phyloP scores from a whole-genome alignment of 2,113 vertebrate genomes.

The Ptilorrhoa leucosticta region DNA sequence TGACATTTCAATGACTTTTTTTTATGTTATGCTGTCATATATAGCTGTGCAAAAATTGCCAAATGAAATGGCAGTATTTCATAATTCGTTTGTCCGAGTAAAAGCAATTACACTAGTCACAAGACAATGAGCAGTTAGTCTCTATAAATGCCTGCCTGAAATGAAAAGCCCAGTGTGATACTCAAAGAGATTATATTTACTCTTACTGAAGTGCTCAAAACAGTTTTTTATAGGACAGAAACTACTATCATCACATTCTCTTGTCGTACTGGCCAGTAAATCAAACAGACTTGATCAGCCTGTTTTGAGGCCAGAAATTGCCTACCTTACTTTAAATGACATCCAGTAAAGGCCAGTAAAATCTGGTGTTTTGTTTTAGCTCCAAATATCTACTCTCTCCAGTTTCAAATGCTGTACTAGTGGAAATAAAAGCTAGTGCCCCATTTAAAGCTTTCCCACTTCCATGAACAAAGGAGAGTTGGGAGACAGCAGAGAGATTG shows the following conservation, averaged over 20 bases:
- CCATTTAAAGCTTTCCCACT: not conserved
- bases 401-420: not conserved
- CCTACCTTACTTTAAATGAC: not conserved
- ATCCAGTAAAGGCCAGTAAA: not conserved
- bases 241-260: not conserved
- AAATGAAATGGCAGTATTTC: not conserved
- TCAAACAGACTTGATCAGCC: not conserved
- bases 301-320: not conserved
- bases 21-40: not conserved
- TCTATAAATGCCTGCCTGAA: not conserved
- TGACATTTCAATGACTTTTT: slow-evolving; percentile 12
- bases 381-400: not conserved
- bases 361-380: not conserved
- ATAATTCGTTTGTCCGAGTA: slow-evolving; percentile 6
- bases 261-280: not conserved
- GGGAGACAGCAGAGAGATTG: not conserved
- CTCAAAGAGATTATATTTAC: not conserved
- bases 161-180: not conserved
- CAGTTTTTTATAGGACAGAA: not conserved
- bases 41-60: not conserved
- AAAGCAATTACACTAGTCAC: not conserved
- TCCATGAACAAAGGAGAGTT: not conserved
- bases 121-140: not conserved
- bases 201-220: not conserved
- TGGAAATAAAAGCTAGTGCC: not conserved